These are phyloP conservation scores for Bellardia pandia DNA, from an alignment of 2,888 invertebrate species.

Conservation along the genomic window DNA sequence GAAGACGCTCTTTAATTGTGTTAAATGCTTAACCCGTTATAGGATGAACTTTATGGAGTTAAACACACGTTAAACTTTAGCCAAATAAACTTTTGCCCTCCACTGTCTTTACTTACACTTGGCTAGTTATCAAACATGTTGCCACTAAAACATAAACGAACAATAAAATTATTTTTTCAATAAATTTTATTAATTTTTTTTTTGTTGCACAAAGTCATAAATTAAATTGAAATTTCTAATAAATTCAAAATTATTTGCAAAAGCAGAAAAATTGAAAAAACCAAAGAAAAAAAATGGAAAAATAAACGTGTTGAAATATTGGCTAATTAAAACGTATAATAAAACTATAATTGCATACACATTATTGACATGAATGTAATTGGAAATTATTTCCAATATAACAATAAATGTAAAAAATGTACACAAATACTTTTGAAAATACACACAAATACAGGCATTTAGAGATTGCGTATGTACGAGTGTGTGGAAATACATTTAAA, in stretches of 20 bases:
- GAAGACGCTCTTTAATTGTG: neutral
- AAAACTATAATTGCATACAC: conserved; percentile 70
- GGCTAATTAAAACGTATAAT: conserved; percentile 72
- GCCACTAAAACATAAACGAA: conserved; percentile 3
- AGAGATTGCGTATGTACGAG: neutral
- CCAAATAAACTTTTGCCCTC: neutral
- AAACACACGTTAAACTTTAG: neutral
- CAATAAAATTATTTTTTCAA: conserved; percentile 17
- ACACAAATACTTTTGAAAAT: conserved; percentile 3
- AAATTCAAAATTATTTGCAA: conserved; percentile 40
- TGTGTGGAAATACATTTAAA: conserved; percentile 11
- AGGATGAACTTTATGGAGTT: too few species aligned
- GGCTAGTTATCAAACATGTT: conserved; percentile 9
- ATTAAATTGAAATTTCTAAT: conserved; percentile 51
- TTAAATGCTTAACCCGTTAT: neutral
- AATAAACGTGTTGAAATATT: conserved; percentile 68
- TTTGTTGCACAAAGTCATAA: conserved; percentile 39
- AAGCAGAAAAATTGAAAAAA: neutral
- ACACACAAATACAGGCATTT: neutral
- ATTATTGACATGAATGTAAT: conserved; percentile 70
- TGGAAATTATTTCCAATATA: conserved; percentile 68
- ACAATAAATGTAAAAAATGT: conserved; percentile 50
- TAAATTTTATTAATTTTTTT: neutral
- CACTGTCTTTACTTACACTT: neutral
- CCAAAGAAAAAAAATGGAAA: neutral